Base-by-base conservation (phyloP, 2,797 vertebrate genomes). In the Natrix natrix region DNA sequence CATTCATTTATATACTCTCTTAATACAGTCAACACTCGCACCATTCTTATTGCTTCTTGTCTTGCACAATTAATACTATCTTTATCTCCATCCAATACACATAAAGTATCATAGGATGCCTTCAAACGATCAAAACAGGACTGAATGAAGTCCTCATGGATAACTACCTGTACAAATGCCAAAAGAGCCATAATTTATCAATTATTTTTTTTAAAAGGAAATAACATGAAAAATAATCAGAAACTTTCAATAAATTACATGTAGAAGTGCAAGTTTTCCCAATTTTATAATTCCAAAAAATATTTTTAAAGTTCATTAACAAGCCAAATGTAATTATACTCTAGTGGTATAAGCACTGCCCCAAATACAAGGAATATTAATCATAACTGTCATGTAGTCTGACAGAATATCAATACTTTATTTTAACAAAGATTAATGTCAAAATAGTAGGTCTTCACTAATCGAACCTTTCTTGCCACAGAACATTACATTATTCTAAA, bases 131-230 rank as follows among this genome's bases (percentile, higher is more conserved):
- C 99, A 90, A 99, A 99, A 97, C 99, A 99, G 87, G 99, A 99
- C 97, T 99, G 99, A 97, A 99, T 99, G 95, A 99, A 99, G 96
- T 99, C 99, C 97, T 99, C 99, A 91, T 99, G 99, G 97, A 99
- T 99, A 97, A 99, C 99, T 96, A 99, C 99, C 99, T 99, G 96
- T 89, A 95, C 92, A 83, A 93, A 96, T 89, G 87, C 12, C 28
- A 94, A 93, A 91, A 94, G 89, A 90, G 91, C 91, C 94, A 94
- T 63, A 93, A 94, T 90, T 74, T 55, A 92, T 69, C 88, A 28
- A 78, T 74, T 93, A 69, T 12, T 37, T 37, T 37, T 37, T 37
- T 37, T 1, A 37, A 37, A 37, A 37, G 32, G 32, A 37, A 37
- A 37, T 37, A 37, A 37, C 32, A 37, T 37, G 12, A 37, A 26